A percentile compares a stretch with the other conserved stretches of the same genome.
These are phyloP conservation scores for Salvelinus sp. DNA, from an alignment of 2,113 vertebrate species.

Conservation along the genomic window DNA sequence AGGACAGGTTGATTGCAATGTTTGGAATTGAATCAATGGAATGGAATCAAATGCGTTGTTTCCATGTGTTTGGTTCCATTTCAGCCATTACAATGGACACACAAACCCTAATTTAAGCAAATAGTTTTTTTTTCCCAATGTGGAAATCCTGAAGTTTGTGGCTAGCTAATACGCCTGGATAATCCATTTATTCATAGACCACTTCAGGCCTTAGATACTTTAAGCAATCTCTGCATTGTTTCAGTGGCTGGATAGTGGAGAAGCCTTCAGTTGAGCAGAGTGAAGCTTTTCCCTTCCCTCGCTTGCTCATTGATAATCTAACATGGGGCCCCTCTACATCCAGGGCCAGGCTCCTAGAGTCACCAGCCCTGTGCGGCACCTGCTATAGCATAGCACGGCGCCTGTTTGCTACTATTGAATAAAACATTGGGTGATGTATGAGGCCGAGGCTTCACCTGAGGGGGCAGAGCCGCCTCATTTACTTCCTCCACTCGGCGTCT, in stretches of 20 bases:
- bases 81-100: too few relatives aligned
- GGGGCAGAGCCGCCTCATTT: slow-evolving; percentile 76
- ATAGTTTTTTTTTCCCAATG: not conserved
- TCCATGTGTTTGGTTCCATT: too few relatives aligned
- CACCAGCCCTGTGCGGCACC: slow-evolving; percentile 64
- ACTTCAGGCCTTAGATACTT: not conserved
- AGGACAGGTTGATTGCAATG: too few relatives aligned
- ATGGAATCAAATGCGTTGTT: too few relatives aligned
- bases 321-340: slow-evolving; percentile 63
- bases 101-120: too few relatives aligned
- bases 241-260: not conserved
- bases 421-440: slow-evolving; percentile 81
- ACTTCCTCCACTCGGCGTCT: slow-evolving; percentile 73
- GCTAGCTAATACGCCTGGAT: not conserved
- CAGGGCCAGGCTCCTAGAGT: slow-evolving; percentile 62
- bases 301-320: slow-evolving; percentile 63
- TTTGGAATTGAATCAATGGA: too few relatives aligned
- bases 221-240: not conserved
- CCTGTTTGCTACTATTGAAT: slow-evolving; percentile 77
- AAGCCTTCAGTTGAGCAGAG: not conserved
- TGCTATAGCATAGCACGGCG: slow-evolving; percentile 58
- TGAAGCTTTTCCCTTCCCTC: slow-evolving; percentile 23
- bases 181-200: not conserved
- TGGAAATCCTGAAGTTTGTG: not conserved
- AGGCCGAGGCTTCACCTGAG: slow-evolving; percentile 74